These are phyloP conservation scores for Andrena flavipes DNA, from an alignment of 2,888 invertebrate genomes.

Conservation along the genomic window DNA sequence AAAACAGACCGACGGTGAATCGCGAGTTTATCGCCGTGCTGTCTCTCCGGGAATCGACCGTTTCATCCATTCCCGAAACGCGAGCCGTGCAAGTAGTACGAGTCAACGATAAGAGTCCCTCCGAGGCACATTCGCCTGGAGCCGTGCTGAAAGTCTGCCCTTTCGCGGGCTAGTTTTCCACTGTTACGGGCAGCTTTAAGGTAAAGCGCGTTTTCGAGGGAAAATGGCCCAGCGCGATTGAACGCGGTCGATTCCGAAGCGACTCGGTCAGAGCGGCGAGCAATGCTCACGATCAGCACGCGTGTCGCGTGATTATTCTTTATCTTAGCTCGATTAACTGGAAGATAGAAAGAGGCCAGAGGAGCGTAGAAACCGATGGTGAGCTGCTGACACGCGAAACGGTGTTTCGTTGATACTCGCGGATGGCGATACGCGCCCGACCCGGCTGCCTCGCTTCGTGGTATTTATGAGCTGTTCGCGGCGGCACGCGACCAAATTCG, in stretches of 20 bases:
- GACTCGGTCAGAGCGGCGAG: too few relatives aligned
- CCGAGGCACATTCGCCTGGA: not conserved
- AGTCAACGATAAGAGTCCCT: not conserved
- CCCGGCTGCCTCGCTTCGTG: conserved; percentile 2
- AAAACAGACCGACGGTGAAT: not conserved
- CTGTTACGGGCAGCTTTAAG: not conserved
- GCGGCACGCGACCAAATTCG: conserved; percentile 60
- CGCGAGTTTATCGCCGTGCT: too few relatives aligned
- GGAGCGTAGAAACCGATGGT: not conserved
- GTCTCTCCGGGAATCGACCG: not conserved
- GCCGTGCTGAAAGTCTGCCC: not conserved
- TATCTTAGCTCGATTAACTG: not conserved
- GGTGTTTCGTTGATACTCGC: conserved; percentile 36
- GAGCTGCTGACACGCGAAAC: not conserved
- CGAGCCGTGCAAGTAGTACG: not conserved
- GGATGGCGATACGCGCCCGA: conserved; percentile 3
- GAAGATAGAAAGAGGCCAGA: conserved; percentile 18
- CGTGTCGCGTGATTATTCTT: conserved; percentile 21
- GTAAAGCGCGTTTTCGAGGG: not conserved
- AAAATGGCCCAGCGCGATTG: not conserved
- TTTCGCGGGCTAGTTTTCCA: not conserved
- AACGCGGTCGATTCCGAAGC: not conserved
- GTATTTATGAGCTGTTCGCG: conserved; percentile 45
- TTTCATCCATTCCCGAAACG: too few relatives aligned
- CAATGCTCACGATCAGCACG: not conserved